Base-by-base conservation (phyloP, 2,113 vertebrate species). In the Eidolon helvum region DNA sequence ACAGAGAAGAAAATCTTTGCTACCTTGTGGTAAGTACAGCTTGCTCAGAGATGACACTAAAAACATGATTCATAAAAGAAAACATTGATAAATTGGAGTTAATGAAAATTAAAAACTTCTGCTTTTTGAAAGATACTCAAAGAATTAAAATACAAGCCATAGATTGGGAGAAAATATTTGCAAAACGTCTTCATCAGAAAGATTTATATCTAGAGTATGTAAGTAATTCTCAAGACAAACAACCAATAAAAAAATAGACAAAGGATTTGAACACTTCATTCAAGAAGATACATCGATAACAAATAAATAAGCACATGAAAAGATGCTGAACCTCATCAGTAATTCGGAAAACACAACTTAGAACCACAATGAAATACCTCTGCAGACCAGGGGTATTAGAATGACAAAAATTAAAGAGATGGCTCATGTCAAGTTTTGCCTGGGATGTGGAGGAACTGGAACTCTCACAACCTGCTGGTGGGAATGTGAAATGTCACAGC, bases 101-200 rank as follows among this genome's bases (percentile, higher is more conserved):
- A 35, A 86, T 57, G 30, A 86, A 87, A 69, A 78, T 57, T 18
- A 85, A 63, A 96, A 79, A 53, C 59, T 33, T 71, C 22, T 72
- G n/a, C 12, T 92, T 45, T 86, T 89, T 80, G 43, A 79, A 80
- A 91, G 90, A 84, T 18, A 50, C 30, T 63, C 53, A 79, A 66
- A 91, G 33, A 88, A 88, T 77, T 68, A 91, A 97, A 93, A 91
- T 90, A 82, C 15, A 93, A 86, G 28, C n/a, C 61, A 95, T 22
- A 40, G 28, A 53, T 24, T 14, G 68, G 43, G 24, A 95, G 86
- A 75, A 93, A 53, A 53, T 83, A 87, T 57, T 83, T 77, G 63
- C 69, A 50, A 78, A 83, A 38, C 33, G 26, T 35, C 15, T 18
- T n/a, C n/a, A n/a, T n/a, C n/a, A n/a, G 79, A 66, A 71, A 55